Conservation (phyloP, 2,888 invertebrate species). For the Neria commutata region DNA sequence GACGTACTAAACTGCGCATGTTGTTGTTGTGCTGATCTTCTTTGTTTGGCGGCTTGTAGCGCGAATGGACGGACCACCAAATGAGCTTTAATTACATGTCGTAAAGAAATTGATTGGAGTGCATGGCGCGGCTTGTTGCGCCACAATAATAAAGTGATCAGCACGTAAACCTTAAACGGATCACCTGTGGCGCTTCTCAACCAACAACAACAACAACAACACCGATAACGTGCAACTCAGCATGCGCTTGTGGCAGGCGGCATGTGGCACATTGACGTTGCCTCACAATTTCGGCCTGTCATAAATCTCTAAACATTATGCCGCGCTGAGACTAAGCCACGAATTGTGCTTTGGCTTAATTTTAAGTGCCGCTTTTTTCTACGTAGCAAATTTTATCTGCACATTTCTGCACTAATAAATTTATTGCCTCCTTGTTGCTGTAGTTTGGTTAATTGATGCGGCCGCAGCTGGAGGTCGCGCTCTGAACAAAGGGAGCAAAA, state of each 20-base stretch:
- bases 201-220: no score
- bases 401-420: no score
- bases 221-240: conserved; percentile 5
- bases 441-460: no score
- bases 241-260: conserved; percentile 5
- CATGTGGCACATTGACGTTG: conserved; percentile 5
- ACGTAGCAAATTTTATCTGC: no score
- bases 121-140: neutral
- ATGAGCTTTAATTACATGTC: conserved; percentile 42
- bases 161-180: conserved; percentile 4
- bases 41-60: neutral
- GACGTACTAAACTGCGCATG: neutral
- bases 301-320: no score
- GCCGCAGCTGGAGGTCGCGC: no score
- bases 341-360: no score
- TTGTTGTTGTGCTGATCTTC: conserved; percentile 14
- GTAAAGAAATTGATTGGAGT: conserved; percentile 38
- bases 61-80: conserved; percentile 43
- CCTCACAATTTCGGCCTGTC: neutral
- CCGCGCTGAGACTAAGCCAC: no score
- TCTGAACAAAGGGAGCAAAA: no score
- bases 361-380: no score
- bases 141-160: conserved; percentile 40
- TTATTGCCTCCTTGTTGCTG: no score
- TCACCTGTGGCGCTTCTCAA: conserved; percentile 11